phyloP scores from a whole-genome alignment of 2,113 vertebrate genomes.

The Leptobrachium leishanense region DNA sequence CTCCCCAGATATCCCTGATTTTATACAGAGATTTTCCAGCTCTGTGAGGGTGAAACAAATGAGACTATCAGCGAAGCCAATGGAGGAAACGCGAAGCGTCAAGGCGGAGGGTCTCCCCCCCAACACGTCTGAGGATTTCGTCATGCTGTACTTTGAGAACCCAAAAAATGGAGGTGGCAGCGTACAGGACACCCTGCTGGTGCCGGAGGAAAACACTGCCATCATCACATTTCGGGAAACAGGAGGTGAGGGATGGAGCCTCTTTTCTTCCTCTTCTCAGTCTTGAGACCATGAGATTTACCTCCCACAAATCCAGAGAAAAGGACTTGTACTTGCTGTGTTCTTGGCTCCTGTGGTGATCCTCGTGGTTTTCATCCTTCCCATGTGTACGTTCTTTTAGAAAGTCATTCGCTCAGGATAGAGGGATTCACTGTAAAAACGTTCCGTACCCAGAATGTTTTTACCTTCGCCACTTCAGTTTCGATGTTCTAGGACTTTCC shows the following conservation, averaged over 20 bases:
- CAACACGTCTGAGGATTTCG: slow-evolving; percentile 51
- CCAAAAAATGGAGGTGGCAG: slow-evolving; percentile 63
- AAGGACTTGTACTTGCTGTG: too few relatives aligned
- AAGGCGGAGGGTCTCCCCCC: slow-evolving; percentile 72
- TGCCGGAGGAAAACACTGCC: slow-evolving; percentile 69
- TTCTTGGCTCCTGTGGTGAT: too few relatives aligned
- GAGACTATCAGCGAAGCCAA: slow-evolving; percentile 62
- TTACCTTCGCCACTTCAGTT: too few relatives aligned
- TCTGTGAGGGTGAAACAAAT: slow-evolving; percentile 59
- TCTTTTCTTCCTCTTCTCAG: too few relatives aligned
- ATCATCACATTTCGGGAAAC: slow-evolving; percentile 70
- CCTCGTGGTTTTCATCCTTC: too few relatives aligned
- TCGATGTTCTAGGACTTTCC: too few relatives aligned
- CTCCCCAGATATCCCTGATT: slow-evolving; percentile 62
- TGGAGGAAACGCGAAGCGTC: slow-evolving; percentile 71
- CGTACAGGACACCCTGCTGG: slow-evolving; percentile 52
- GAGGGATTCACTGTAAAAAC: too few relatives aligned
- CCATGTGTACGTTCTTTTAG: too few relatives aligned
- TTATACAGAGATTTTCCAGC: slow-evolving; percentile 61
- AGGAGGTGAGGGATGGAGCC: background rate
- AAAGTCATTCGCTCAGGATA: too few relatives aligned
- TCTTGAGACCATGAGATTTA: too few relatives aligned
- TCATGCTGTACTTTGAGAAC: slow-evolving; percentile 78
- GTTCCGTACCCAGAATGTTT: too few relatives aligned
- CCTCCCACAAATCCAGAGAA: too few relatives aligned